Percentiles rank a stretch among this genome's conserved stretches.
Evolutionary conservation across 92 coral and sea anemone genomes (phyloP).

Genomic region (Siderastrea siderea): DNA sequence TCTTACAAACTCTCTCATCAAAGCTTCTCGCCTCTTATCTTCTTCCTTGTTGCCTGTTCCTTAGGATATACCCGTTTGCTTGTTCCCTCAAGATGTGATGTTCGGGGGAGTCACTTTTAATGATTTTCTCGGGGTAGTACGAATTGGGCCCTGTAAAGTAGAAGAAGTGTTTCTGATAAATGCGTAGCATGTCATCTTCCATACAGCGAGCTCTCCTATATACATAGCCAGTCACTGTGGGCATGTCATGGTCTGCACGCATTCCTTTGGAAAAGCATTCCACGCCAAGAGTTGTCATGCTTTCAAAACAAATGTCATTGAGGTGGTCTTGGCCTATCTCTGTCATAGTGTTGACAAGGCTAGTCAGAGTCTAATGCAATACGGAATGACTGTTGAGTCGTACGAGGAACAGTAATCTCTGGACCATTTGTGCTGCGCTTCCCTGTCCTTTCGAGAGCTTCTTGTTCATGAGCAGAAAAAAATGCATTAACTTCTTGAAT

Average conservation of each 20-base stretch:
- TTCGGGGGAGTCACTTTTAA: constrained; percentile 41
- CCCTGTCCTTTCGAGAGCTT: constrained; percentile 40
- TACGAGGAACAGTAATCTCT: constrained; percentile 19
- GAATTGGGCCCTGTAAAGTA: constrained; percentile 70
- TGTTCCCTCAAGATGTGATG: constrained; percentile 38
- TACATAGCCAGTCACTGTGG: constrained; percentile 38
- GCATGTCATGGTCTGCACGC: constrained; percentile 74
- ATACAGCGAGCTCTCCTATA: constrained; percentile 62
- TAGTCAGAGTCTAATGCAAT: constrained; percentile 41
- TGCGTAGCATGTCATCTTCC: constrained; percentile 57
- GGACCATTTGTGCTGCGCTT: constrained; percentile 46
- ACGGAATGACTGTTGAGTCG: constrained; percentile 37
- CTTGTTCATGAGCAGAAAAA: constrained; percentile 26
- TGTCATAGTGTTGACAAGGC: constrained; percentile 29
- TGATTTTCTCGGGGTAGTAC: constrained; percentile 36
- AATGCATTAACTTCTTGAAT: constrained; percentile 36
- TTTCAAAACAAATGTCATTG: background rate
- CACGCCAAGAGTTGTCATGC: constrained; percentile 12
- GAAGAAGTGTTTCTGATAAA: constrained; percentile 56
- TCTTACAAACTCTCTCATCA: constrained; percentile 61
- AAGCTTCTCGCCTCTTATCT: constrained; percentile 47
- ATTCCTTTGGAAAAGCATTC: constrained; percentile 59
- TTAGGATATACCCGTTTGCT: constrained; percentile 39
- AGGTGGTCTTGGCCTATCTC: constrained; percentile 47
- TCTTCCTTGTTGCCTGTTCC: constrained; percentile 55